Percentiles rank a stretch among this genome's conserved stretches.
Evolutionary conservation across 2,113 vertebrate species (phyloP).

Genomic region (Gnathonemus echidnorhynchus): DNA sequence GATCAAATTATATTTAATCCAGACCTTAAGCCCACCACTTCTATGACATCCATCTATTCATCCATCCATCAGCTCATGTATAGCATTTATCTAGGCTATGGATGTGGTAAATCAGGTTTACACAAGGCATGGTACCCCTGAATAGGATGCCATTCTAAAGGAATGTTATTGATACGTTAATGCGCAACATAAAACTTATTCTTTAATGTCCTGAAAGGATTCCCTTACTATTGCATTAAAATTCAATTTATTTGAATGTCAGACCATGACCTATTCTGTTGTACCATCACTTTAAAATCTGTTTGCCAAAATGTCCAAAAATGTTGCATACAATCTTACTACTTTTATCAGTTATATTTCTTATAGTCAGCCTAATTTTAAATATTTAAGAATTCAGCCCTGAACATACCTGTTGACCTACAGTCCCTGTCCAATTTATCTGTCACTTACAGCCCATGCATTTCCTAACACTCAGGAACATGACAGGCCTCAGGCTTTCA

Average conservation of each 20-base stretch:
- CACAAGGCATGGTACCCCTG: background rate
- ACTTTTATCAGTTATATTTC: background rate
- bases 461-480: background rate
- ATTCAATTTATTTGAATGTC: background rate
- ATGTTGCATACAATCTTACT: background rate
- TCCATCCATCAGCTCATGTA: background rate
- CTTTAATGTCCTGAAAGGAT: background rate
- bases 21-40: background rate
- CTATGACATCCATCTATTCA: background rate
- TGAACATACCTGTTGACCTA: background rate
- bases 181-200: background rate
- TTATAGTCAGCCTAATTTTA: background rate
- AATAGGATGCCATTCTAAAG: background rate
- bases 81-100: background rate
- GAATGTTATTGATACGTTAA: background rate
- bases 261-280: background rate
- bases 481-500: background rate
- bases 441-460: background rate
- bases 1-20: background rate
- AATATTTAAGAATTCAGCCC: background rate
- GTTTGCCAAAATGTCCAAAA: background rate
- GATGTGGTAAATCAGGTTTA: no score
- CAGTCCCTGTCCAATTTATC: background rate
- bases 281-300: background rate
- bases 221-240: constrained; percentile 2